Evolutionary conservation across 2,888 invertebrate genomes (phyloP), one percentile per base, ranked within the genome.

Genomic region (Plutella xylostella): DNA sequence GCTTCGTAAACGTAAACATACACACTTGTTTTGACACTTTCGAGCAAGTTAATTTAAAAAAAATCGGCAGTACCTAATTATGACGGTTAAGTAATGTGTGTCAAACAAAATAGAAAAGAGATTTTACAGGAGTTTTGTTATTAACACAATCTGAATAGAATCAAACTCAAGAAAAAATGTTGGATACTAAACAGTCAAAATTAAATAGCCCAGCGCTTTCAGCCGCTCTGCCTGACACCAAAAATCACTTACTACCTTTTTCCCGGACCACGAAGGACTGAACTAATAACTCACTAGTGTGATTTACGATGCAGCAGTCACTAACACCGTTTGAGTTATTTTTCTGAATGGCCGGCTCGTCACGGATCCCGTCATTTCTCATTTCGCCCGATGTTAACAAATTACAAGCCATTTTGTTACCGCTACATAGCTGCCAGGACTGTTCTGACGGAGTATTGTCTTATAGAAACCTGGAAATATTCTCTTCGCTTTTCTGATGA

Each of bases 271-370:
- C 6, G 7, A n/a, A n/a, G n/a, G n/a, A n/a, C 12, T 9, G 14
- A 15, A 34, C 34, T 33, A 33, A 33, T 34, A 34, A 34, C 34
- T 17, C 34, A 15, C 9, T n/a, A 12, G 34, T 9, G 14, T 34
- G 34, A 34, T 34, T 34, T 34, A 34, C 14, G 34, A 7, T 6
- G 28, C 3, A 6, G 11, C 25, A 48, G 51, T 49, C 48, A 30
- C 57, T 62, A 60, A 61, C 58, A 50, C 63, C 54, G 51, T 57
- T 60, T 60, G 66, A 67, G 66, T 65, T 66, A 68, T 69, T 61
- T 65, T 63, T 68, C 60, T 54, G 60, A 61, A 63, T 65, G 62
- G 60, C 57, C 60, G 56, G 51, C 18, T 28, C 35, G 18, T 22
- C 28, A 34, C 31, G 43, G 59, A n/a, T 51, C 55, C 56, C 56